These are phyloP conservation scores for Odontomachus brunneus DNA, from an alignment of 1,140 invertebrate species.

Conservation along the genomic window DNA sequence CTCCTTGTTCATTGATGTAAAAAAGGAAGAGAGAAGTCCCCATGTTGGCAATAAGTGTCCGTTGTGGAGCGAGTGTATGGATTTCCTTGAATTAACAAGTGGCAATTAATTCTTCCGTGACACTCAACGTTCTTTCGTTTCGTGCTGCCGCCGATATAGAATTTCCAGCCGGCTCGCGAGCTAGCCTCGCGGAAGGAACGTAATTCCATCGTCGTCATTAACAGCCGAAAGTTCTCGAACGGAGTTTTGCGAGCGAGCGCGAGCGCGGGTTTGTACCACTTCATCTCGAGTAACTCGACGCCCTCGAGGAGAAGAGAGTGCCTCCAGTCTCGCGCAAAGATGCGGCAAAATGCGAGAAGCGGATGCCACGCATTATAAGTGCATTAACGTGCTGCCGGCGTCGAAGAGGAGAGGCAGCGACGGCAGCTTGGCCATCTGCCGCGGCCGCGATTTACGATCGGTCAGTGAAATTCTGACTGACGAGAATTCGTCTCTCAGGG, in stretches of 20 bases:
- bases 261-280: constrained; percentile 12
- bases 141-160: too few species aligned
- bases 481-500: constrained; percentile 32
- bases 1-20: neutral
- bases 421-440: constrained; percentile 49
- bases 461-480: constrained; percentile 60
- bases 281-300: constrained; percentile 32
- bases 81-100: constrained; percentile 34
- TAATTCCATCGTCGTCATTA: neutral
- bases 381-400: constrained; percentile 52
- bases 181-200: neutral
- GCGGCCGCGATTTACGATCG: constrained; percentile 63
- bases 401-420: neutral
- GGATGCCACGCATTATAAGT: constrained; percentile 70
- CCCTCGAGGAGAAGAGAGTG: constrained; percentile 18
- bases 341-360: constrained; percentile 58
- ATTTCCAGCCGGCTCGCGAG: neutral
- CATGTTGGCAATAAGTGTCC: neutral
- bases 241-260: constrained; percentile 8
- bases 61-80: neutral
- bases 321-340: constrained; percentile 39
- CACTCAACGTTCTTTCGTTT: neutral
- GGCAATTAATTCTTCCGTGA: constrained; percentile 19
- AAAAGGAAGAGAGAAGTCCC: neutral
- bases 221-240: constrained; percentile 25